Base-by-base conservation (phyloP, 2,797 vertebrate species). In the Ficedula albicollis region DNA sequence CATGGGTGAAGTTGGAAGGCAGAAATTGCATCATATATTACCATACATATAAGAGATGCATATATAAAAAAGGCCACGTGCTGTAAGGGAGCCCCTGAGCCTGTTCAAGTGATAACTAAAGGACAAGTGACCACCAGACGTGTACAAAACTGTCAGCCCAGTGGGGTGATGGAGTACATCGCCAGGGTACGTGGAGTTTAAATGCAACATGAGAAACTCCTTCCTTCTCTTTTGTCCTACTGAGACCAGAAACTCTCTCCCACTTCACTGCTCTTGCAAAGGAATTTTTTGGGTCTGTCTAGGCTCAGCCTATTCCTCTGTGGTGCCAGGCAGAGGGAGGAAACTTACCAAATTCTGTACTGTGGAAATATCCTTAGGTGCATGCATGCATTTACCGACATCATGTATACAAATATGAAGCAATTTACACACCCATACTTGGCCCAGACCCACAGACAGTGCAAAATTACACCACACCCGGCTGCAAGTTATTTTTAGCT, bases 401-500 rank as follows among this genome's bases (percentile, higher is more conserved):
- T 91, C 73, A 81, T 80, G 21, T 56, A 88, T 68, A 85, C 51
- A 83, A 92, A 73, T 70, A 41, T 15, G 20, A 78, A 91, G 43
- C 29, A 74, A 38, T 90, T 94, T 90, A 85, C 69, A 84, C 83
- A 78, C 91, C 77, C 49, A 6, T 67, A 26, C 56, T 93, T 92
- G 86, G 82, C 74, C 36, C 68, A 80, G 60, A 55, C 89, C 87
- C 78, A 77, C 52, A 74, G 92, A 79, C 54, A 59, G 25, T 34
- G 38, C 66, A 84, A 69, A 81, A 88, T 86, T 95, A 26, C 4
- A 9, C 87, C 91, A 92, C 76, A 15, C 92, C 84, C 30, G 39
- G 25, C 90, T 90, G 59, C 34, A 84, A 60, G 82, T 69, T 96
- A 95, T 95, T 94, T 96, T 97, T 88, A 95, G 85, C 56, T 86